Conservation (phyloP, 2,797 vertebrate genomes). For the Distichodus sexfasciatus region DNA sequence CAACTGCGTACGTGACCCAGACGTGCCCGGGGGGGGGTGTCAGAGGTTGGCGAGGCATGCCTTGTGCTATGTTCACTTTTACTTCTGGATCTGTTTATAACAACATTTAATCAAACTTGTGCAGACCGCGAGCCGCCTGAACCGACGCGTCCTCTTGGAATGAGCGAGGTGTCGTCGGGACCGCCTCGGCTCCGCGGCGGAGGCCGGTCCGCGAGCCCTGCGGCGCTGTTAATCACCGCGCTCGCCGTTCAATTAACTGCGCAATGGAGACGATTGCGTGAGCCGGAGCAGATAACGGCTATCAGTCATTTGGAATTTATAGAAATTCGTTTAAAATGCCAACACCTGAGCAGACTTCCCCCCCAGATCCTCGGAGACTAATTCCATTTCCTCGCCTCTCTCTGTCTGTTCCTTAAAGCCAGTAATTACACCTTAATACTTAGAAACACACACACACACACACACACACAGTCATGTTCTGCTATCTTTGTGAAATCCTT, state of each 20-base stretch:
- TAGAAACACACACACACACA: neutral
- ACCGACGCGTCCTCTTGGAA: neutral
- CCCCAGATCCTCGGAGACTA: constrained; percentile 23
- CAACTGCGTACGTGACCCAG: constrained; percentile 75
- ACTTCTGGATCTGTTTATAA: no score
- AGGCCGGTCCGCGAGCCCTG: constrained; percentile 32
- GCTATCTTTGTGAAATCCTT: no score
- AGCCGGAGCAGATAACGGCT: constrained; percentile 46
- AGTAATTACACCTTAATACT: constrained; percentile 31
- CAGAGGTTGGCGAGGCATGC: constrained; percentile 85
- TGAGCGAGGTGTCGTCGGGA: constrained; percentile 5
- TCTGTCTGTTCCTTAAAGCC: constrained; percentile 26
- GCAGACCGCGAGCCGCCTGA: neutral
- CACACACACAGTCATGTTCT: neutral
- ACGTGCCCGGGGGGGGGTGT: constrained; percentile 82
- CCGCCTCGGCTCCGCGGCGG: constrained; percentile 14
- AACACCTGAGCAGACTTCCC: constrained; percentile 47
- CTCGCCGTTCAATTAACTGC: constrained; percentile 51
- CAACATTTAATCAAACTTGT: neutral
- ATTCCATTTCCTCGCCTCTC: constrained; percentile 35
- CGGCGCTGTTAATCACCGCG: constrained; percentile 53
- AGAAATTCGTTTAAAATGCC: constrained; percentile 46
- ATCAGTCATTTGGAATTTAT: constrained; percentile 47
- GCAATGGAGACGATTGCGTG: constrained; percentile 43
- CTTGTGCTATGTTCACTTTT: no score